phyloP scores from a whole-genome alignment of 2,797 vertebrate genomes.

The Halcyon leucocephala region DNA sequence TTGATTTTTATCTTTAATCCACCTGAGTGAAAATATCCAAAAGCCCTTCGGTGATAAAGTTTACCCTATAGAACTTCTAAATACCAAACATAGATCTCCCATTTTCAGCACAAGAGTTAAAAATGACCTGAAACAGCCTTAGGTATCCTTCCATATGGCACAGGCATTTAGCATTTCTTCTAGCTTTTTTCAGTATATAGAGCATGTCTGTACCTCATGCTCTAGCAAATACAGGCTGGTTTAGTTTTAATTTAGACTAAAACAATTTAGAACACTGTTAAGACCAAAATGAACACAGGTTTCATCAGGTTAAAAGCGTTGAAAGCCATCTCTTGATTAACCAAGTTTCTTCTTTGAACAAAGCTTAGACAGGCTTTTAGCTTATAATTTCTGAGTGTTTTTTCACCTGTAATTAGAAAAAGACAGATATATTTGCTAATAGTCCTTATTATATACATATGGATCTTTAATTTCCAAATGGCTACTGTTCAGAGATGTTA shows the following conservation, averaged over 20 bases:
- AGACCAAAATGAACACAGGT: not conserved
- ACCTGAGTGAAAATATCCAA: not conserved
- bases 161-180: conserved; percentile 1
- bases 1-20: not conserved
- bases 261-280: not conserved
- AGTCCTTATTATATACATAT: not conserved
- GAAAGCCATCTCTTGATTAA: not conserved
- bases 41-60: not conserved
- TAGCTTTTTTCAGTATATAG: conserved; percentile 41
- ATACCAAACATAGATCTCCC: not conserved
- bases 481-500: not conserved
- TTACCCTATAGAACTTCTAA: not conserved
- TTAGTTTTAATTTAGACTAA: not conserved
- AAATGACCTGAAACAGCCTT: conserved; percentile 23
- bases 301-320: not conserved
- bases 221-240: not conserved
- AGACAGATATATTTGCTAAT: not conserved
- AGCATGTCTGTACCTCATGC: conserved; percentile 42
- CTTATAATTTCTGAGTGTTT: not conserved
- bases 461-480: not conserved
- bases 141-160: not conserved
- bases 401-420: not conserved
- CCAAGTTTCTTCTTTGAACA: not conserved
- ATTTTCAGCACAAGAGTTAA: not conserved
- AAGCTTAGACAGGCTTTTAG: not conserved